Conservation (phyloP, 2,113 vertebrate genomes). For the Glareola pratincola region DNA sequence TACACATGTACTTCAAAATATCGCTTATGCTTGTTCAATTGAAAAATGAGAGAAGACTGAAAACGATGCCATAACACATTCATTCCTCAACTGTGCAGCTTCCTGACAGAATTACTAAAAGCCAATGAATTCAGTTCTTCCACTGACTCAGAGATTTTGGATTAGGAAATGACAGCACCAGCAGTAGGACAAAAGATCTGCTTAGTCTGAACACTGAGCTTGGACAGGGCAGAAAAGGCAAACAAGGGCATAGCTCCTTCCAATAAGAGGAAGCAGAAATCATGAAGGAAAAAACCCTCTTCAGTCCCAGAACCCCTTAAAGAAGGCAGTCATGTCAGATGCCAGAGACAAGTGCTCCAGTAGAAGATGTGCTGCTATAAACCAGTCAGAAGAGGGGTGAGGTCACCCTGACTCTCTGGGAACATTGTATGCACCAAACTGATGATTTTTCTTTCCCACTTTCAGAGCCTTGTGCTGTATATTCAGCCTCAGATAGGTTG, state of each 20-base stretch:
- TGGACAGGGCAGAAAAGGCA: not conserved
- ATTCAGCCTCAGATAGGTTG: rapidly evolving
- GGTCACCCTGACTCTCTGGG: not conserved
- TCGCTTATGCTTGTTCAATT: not conserved
- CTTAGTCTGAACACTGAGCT: not conserved
- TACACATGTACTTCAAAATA: not conserved
- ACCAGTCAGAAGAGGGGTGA: not conserved
- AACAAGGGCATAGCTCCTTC: not conserved
- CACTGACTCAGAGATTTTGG: not conserved
- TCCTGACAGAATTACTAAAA: not conserved
- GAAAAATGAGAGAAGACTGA: not conserved
- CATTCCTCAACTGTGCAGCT: not conserved
- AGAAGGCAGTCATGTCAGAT: not conserved
- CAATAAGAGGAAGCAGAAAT: not conserved
- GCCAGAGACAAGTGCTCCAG: not conserved
- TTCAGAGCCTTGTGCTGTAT: rapidly evolving
- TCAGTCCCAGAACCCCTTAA: rapidly evolving
- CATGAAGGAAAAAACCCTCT: not conserved
- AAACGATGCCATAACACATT: not conserved
- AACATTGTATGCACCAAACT: rapidly evolving
- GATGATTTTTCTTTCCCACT: not conserved
- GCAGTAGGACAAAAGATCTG: not conserved
- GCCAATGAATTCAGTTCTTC: not conserved
- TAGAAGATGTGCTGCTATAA: not conserved
- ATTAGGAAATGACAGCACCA: not conserved